A percentile compares a stretch with the other conserved stretches of the same genome.
These are phyloP conservation scores for Drosophila subpulchrella DNA, from an alignment of 1,140 invertebrate genomes.

Conservation along the genomic window DNA sequence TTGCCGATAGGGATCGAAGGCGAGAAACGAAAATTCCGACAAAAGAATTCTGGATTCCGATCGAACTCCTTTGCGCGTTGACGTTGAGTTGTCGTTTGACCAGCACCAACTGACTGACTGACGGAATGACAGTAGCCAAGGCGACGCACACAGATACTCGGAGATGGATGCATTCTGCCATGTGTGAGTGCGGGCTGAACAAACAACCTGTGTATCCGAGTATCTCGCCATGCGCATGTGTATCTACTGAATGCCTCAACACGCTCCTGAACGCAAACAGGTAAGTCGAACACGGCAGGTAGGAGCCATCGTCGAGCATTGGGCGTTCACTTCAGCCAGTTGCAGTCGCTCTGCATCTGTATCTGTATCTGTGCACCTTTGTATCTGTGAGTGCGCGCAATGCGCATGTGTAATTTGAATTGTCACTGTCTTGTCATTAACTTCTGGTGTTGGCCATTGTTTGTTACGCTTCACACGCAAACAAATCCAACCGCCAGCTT, in stretches of 20 bases:
- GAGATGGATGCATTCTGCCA: constrained; percentile 12
- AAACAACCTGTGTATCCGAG: constrained; percentile 38
- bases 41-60: constrained; percentile 33
- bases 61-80: constrained; percentile 66
- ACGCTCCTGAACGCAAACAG: constrained; percentile 73
- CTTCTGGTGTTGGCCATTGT: constrained; percentile 82
- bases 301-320: constrained; percentile 53
- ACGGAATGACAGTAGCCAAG: constrained; percentile 62
- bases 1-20: constrained; percentile 69
- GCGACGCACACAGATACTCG: constrained; percentile 30
- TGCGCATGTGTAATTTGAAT: constrained; percentile 74
- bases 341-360: constrained; percentile 30
- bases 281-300: constrained; percentile 53
- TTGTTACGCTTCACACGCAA: constrained; percentile 79
- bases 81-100: constrained; percentile 72
- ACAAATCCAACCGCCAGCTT: constrained; percentile 56
- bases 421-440: constrained; percentile 83
- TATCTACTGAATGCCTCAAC: constrained; percentile 77
- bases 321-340: constrained; percentile 76
- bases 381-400: constrained; percentile 23
- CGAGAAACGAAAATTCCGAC: constrained; percentile 29
- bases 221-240: constrained; percentile 26
- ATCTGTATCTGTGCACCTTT: constrained; percentile 14
- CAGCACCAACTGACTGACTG: constrained; percentile 30
- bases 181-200: constrained; percentile 31